Conservation (phyloP, 2,797 vertebrate species). For the Rhincodon typus region DNA sequence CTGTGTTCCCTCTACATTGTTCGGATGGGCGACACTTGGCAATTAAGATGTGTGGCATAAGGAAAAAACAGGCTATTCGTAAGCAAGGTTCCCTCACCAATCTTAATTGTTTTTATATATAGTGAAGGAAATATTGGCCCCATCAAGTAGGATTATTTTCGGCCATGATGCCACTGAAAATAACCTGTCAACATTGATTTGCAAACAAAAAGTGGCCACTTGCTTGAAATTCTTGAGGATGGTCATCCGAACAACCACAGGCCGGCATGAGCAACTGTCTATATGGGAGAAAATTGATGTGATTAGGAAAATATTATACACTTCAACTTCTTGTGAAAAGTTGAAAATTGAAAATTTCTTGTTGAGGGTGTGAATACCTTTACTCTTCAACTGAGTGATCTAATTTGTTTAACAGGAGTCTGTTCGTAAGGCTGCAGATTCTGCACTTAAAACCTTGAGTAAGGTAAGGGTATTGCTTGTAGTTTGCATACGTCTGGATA, state of each 20-base stretch:
- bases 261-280: neutral
- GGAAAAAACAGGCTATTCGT: neutral
- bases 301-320: neutral
- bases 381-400: conserved; percentile 10
- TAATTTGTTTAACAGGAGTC: conserved; percentile 71
- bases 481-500: neutral
- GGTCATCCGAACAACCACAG: neutral
- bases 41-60: neutral
- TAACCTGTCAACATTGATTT: neutral
- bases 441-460: conserved; percentile 89
- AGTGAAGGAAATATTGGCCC: neutral
- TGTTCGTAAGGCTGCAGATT: conserved; percentile 89
- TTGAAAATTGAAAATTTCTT: neutral
- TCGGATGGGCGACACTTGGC: too few relatives aligned
- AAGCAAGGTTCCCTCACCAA: neutral
- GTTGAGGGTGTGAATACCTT: neutral
- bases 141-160: neutral
- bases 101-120: too few relatives aligned
- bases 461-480: conserved; percentile 65
- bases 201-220: neutral
- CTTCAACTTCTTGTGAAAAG: neutral
- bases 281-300: neutral
- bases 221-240: neutral
- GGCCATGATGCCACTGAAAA: neutral
- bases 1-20: neutral